A percentile compares a stretch with the other conserved stretches of the same genome.
Evolutionary conservation across 2,113 vertebrate species (phyloP).

Genomic region (Danio rerio): DNA sequence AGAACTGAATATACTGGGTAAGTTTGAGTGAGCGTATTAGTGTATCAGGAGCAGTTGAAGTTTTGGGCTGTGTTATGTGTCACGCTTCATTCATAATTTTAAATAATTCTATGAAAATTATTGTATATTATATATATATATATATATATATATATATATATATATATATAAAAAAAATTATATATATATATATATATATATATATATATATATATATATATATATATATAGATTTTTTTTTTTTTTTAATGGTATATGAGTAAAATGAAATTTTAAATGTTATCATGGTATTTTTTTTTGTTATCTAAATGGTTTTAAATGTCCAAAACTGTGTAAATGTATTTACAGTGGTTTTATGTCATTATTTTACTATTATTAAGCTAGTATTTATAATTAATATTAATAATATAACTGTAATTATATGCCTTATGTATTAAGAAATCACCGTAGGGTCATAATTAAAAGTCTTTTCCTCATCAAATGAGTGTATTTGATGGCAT

Average conservation of each 20-base stretch:
- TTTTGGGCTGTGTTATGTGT: neutral
- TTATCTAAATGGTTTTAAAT: no score
- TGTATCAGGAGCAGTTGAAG: no score
- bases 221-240: no score
- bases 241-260: no score
- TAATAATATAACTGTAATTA: neutral
- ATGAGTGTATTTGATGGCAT: neutral
- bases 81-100: no score
- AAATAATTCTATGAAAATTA: no score
- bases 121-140: neutral
- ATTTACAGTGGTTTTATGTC: no score
- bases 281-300: no score
- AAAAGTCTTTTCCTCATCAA: neutral
- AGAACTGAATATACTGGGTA: slow-evolving; percentile 14
- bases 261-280: no score
- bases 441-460: neutral
- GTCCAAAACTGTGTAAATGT: no score
- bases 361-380: no score
- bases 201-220: neutral
- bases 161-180: neutral
- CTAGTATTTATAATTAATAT: no score
- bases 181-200: neutral
- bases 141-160: neutral
- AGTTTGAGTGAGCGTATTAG: neutral
- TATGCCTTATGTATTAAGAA: neutral